These are phyloP conservation scores for Dryobotodes eremita DNA, from an alignment of 2,888 invertebrate species.

Conservation along the genomic window DNA sequence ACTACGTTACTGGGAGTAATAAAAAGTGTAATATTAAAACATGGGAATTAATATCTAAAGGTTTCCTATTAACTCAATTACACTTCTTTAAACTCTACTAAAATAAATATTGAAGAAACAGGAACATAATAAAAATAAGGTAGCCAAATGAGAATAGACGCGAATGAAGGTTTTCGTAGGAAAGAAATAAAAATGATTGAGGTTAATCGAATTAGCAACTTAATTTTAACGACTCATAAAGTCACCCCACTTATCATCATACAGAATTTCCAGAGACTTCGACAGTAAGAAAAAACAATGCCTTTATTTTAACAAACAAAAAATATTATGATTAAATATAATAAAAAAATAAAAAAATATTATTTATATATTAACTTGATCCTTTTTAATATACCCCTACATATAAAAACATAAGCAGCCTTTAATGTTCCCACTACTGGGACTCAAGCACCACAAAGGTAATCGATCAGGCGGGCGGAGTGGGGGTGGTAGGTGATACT, in stretches of 20 bases:
- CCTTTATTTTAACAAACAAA: neutral
- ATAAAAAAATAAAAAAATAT: no score
- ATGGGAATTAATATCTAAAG: neutral
- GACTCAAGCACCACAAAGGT: neutral
- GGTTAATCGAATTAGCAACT: slow-evolving; percentile 7
- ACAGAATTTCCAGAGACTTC: slow-evolving; percentile 14
- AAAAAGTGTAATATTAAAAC: neutral
- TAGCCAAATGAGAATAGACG: neutral
- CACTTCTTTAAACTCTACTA: neutral
- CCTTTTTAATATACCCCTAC: slow-evolving; percentile 15
- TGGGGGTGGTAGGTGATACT: neutral
- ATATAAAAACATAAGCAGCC: slow-evolving; percentile 1
- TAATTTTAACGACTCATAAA: slow-evolving; percentile 7
- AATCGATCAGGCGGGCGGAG: slow-evolving; percentile 11
- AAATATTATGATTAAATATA: no score
- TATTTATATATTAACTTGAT: no score
- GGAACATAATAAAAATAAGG: neutral
- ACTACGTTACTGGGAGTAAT: neutral
- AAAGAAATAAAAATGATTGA: neutral
- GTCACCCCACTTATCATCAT: slow-evolving; percentile 1
- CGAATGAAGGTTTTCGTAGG: neutral
- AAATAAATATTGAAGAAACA: neutral
- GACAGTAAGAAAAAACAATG: neutral
- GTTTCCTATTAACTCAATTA: neutral
- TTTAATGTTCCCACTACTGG: slow-evolving; percentile 26